These are phyloP conservation scores for Orthosia cruda DNA, from an alignment of 2,888 invertebrate genomes.

Conservation along the genomic window DNA sequence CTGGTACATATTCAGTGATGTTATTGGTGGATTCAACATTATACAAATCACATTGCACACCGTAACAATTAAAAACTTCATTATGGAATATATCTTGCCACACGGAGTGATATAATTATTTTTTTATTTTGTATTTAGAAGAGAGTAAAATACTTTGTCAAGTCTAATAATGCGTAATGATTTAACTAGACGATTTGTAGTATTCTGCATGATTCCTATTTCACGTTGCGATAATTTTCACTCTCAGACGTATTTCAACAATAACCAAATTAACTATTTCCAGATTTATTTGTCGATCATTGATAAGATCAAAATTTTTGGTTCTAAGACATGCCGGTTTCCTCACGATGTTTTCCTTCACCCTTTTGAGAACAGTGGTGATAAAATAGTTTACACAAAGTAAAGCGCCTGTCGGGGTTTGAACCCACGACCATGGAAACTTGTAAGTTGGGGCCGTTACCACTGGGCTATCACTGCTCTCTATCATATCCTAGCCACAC, in stretches of 20 bases:
- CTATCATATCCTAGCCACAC: too few relatives aligned
- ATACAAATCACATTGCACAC: neutral
- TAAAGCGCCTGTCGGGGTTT: too few relatives aligned
- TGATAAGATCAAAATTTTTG: too few relatives aligned
- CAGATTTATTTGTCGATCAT: neutral
- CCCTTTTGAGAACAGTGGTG: too few relatives aligned
- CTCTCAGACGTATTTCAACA: neutral
- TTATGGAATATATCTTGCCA: conserved; percentile 21
- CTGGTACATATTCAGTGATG: neutral
- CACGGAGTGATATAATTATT: neutral
- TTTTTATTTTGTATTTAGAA: conserved; percentile 29
- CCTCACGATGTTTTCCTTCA: too few relatives aligned
- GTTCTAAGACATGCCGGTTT: too few relatives aligned
- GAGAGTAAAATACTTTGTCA: neutral
- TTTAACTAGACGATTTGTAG: neutral
- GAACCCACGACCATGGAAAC: too few relatives aligned
- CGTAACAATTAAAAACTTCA: neutral
- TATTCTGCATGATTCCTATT: neutral
- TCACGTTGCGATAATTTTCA: neutral
- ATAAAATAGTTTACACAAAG: too few relatives aligned
- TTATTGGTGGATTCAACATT: neutral
- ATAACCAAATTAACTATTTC: neutral
- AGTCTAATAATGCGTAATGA: neutral
- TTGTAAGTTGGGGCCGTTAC: too few relatives aligned
- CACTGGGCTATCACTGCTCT: too few relatives aligned